Percentiles rank a stretch among this genome's conserved stretches.
phyloP scores from a whole-genome alignment of 2,113 vertebrate genomes.

The Gadus macrocephalus region DNA sequence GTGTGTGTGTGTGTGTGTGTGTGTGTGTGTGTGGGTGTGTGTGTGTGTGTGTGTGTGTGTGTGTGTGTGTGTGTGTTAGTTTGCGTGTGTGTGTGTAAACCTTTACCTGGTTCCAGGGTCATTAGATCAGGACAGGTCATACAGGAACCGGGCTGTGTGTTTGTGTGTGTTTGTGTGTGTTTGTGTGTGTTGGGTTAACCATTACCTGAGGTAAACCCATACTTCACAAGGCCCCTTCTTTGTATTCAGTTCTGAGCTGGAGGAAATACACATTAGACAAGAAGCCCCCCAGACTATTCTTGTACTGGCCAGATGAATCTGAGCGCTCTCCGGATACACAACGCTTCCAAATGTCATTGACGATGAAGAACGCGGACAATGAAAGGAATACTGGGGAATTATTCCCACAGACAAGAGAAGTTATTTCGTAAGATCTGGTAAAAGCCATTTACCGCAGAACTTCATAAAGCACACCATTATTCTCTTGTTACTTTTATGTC shows the following conservation, averaged over 20 bases:
- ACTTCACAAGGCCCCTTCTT: neutral
- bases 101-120: no score
- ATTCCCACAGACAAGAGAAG: neutral
- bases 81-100: neutral
- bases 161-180: no score
- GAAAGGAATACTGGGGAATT: neutral
- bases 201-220: no score
- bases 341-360: neutral
- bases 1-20: no score
- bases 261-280: neutral
- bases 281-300: neutral
- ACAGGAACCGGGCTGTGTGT: no score
- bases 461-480: neutral
- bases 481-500: neutral
- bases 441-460: neutral
- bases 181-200: no score
- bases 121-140: no score
- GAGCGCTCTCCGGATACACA: no score
- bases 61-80: constrained; percentile 8
- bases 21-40: no score
- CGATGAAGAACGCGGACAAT: neutral
- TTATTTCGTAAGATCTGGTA: neutral
- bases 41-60: constrained; percentile 3
- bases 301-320: neutral
- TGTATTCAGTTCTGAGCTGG: neutral